A percentile compares a stretch with the other conserved stretches of the same genome.
Evolutionary conservation across 1,140 invertebrate species (phyloP).

Genomic region (Antheraea mylitta): DNA sequence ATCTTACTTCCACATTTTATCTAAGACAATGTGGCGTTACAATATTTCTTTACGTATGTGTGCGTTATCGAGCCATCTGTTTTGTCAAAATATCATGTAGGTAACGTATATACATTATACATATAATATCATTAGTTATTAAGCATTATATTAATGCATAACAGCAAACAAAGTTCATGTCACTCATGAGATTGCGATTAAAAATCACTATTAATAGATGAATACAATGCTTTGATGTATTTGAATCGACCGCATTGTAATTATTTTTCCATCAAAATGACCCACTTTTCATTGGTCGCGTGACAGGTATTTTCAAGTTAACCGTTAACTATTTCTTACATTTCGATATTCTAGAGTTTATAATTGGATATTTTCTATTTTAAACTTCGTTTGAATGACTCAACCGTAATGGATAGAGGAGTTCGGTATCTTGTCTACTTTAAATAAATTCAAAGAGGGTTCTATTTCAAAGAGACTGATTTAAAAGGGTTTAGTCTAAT

Average conservation of each 20-base stretch:
- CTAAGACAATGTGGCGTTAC: too few species aligned
- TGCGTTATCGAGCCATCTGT: too few species aligned
- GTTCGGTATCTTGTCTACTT: slow-evolving; percentile 24
- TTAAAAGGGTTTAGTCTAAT: slow-evolving; percentile 63
- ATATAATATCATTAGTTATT: too few species aligned
- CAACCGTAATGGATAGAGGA: not conserved
- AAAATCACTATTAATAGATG: too few species aligned
- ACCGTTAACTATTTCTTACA: not conserved
- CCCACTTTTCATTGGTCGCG: slow-evolving; percentile 16
- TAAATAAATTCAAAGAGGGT: slow-evolving; percentile 41
- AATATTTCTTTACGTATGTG: too few species aligned
- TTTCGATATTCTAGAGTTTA: not conserved
- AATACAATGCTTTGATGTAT: not conserved
- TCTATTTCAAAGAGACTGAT: slow-evolving; percentile 48
- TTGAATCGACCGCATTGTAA: not conserved
- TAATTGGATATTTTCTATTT: slow-evolving; percentile 3
- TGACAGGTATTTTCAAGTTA: slow-evolving; percentile 9
- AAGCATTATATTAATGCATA: too few species aligned
- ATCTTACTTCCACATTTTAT: too few species aligned
- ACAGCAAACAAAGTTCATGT: too few species aligned
- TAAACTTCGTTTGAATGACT: not conserved
- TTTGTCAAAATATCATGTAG: too few species aligned
- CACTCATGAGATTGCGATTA: too few species aligned
- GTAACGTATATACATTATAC: too few species aligned
- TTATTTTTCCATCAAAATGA: slow-evolving; percentile 19